These are phyloP conservation scores for Limnephilus auricula DNA, from an alignment of 2,888 invertebrate species.

Conservation along the genomic window DNA sequence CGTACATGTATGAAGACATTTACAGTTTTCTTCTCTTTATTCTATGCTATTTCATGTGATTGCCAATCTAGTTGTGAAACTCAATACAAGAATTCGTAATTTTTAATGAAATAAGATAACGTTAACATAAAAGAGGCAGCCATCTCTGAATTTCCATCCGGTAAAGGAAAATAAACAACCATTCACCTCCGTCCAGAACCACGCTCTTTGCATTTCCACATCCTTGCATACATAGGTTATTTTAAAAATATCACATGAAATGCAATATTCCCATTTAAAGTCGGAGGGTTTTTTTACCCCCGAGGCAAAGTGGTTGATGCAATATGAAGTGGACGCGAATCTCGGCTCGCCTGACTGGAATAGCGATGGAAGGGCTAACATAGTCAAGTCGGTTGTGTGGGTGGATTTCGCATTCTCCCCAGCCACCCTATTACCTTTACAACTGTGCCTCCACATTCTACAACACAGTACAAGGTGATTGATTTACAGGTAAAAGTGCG, in stretches of 20 bases:
- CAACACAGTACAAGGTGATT: neutral
- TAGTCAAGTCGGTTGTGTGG: conserved; percentile 3
- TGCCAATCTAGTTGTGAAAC: neutral
- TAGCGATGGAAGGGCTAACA: conserved; percentile 33
- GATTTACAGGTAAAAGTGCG: neutral
- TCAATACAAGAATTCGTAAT: neutral
- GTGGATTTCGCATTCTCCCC: neutral
- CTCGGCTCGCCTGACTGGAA: conserved; percentile 26
- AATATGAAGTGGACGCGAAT: conserved; percentile 25
- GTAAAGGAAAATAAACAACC: neutral
- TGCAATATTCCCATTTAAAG: neutral
- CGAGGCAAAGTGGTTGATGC: neutral
- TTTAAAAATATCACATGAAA: neutral
- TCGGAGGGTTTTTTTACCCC: neutral
- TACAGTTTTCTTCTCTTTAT: too few relatives aligned
- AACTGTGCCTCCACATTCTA: neutral
- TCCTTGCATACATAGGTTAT: neutral
- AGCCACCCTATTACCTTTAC: neutral
- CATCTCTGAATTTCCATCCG: neutral
- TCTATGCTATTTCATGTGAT: neutral
- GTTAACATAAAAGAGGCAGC: neutral
- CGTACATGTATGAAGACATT: too few relatives aligned
- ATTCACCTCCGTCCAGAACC: neutral
- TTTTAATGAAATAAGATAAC: neutral
- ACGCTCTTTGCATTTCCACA: neutral